A percentile compares a stretch with the other conserved stretches of the same genome.
phyloP scores from a whole-genome alignment of 1,140 invertebrate genomes.

The Drosophila santomea region DNA sequence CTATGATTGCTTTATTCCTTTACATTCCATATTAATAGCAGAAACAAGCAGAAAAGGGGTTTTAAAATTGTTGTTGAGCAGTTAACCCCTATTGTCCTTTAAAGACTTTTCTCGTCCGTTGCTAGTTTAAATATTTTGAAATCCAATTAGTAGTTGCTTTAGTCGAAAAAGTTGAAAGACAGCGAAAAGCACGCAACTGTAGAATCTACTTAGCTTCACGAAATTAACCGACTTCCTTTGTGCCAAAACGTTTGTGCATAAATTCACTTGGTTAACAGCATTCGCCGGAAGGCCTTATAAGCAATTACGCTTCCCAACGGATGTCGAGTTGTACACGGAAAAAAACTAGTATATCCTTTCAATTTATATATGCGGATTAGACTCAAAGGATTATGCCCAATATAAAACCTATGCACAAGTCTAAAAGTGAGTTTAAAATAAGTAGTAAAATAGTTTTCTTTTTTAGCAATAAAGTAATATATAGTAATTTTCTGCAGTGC shows the following conservation, averaged over 20 bases:
- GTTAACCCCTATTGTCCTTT: neutral
- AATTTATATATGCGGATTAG: neutral
- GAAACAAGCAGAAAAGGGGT: too few species aligned
- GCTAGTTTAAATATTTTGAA: neutral
- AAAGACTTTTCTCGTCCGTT: neutral
- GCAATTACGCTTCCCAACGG: conserved; percentile 1
- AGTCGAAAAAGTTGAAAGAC: neutral
- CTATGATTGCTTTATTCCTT: too few species aligned
- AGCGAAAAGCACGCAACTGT: neutral
- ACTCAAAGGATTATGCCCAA: too few species aligned
- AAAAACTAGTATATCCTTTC: neutral
- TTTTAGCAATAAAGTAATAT: too few species aligned
- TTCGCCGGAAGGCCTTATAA: neutral
- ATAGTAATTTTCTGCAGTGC: neutral
- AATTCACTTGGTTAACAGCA: conserved; percentile 2
- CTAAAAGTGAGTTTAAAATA: neutral
- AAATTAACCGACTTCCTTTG: conserved; percentile 1
- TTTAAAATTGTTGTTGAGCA: too few species aligned
- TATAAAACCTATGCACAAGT: too few species aligned
- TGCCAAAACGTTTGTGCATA: conserved; percentile 4
- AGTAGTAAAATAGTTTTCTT: too few species aligned
- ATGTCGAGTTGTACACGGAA: neutral
- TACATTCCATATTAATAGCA: too few species aligned
- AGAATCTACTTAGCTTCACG: neutral
- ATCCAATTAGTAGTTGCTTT: neutral